Evolutionary conservation across 2,797 vertebrate genomes (phyloP), one percentile per base, ranked within the genome.

Genomic region (Chiroxiphia lanceolata): DNA sequence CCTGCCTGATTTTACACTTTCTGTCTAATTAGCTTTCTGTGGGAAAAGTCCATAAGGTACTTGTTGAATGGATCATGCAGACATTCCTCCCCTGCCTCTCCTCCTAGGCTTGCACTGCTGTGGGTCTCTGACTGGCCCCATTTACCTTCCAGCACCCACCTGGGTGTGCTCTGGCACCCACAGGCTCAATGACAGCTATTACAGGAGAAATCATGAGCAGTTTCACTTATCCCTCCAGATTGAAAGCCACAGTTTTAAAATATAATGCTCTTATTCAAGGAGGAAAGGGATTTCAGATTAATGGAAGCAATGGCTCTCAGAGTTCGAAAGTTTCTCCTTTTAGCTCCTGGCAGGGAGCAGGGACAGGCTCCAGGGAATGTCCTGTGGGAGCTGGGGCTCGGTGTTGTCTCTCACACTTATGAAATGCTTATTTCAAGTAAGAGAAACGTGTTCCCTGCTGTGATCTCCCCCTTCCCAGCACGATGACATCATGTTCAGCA

Each of bases 401-500:
- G 42, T 42, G 9, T 36, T 54, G 15, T 50, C 15, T 40, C 50
- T 79, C 25, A 48, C 27, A 48, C 31, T 34, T 82, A 9, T 1
- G 3, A 64, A 75, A 34, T 36, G 19, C 7, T 79, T 25, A 33
- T 47, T 79, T 50, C 40, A 29, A 9, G 6, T 71, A 16, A 27
- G 27, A 78, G 20, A 36, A 64, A 3, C 19, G 40, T 88, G 82
- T 76, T 71, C 33, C 65, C 48, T 45, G 48, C 27, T 88, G 11
- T 53, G 40, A 5, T 83, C 47, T 96, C 76, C 60, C 93, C 57
- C 53, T 50, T 92, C 83, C 29, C 97, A 99, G 99, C 89, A 94
- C 0, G 95, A 98, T 9, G 98, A 98, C 23, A 89, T 93, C 63
- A 98, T 99, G 98, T 98, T 97, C 97, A 99, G 99, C 94, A 97